Evolutionary conservation across 2,113 vertebrate genomes (phyloP).

Genomic region (Cyanistes caeruleus): DNA sequence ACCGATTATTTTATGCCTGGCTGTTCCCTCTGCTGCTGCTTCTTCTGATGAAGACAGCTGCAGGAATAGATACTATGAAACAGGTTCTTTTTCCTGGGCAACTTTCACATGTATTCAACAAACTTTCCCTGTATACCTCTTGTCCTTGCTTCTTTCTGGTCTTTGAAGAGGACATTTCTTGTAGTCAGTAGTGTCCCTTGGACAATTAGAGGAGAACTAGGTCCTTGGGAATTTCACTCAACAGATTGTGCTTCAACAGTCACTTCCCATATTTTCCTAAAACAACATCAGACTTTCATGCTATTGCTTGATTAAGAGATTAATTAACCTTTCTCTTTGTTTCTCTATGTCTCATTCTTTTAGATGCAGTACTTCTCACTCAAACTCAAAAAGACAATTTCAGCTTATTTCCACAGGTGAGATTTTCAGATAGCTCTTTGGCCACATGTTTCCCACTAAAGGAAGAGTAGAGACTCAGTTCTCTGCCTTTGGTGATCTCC

Average conservation of each 20-base stretch:
- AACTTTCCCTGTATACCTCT: background rate
- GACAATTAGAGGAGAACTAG: background rate
- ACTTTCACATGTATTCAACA: background rate
- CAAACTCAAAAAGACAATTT: background rate
- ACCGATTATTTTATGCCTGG: accelerated
- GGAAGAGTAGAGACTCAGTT: background rate
- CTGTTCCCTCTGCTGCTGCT: background rate
- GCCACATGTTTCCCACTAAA: background rate
- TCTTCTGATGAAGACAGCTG: background rate
- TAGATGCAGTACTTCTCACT: background rate
- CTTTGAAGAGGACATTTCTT: background rate
- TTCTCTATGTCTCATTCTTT: background rate
- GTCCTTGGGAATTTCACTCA: background rate
- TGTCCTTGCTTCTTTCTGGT: background rate
- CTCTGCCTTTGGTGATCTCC: background rate
- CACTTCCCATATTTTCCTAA: background rate
- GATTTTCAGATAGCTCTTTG: background rate
- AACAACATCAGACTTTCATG: background rate
- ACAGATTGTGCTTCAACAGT: background rate
- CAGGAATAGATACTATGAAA: background rate
- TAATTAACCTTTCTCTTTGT: background rate
- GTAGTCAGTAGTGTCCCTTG: background rate
- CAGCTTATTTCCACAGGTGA: background rate
- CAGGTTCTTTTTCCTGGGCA: background rate
- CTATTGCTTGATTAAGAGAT: background rate